Conservation (phyloP, 2,888 invertebrate genomes). For the Himalopsyche japonica region DNA sequence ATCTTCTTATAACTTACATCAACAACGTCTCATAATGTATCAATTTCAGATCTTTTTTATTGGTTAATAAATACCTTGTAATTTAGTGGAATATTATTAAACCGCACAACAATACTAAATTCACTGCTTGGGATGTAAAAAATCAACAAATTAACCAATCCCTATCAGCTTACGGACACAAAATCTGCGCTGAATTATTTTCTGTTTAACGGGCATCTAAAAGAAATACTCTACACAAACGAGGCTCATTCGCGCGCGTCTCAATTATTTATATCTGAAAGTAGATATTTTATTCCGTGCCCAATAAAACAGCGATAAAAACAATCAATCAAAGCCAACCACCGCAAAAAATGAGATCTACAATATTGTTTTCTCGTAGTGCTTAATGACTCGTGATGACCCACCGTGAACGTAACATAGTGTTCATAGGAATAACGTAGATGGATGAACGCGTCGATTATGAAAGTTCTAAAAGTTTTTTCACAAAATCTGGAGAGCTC, state of each 20-base stretch:
- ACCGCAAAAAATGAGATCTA: constrained; percentile 6
- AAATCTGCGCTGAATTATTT: no score
- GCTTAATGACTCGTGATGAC: constrained; percentile 24
- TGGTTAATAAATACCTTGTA: no score
- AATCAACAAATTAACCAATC: no score
- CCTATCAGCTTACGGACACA: no score
- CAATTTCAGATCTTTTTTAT: no score
- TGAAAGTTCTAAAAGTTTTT: neutral
- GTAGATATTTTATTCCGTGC: neutral
- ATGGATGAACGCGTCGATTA: neutral
- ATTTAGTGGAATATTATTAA: no score
- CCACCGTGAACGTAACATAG: neutral
- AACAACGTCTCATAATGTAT: no score
- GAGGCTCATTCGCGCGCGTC: neutral
- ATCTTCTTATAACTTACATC: no score
- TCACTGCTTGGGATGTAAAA: no score
- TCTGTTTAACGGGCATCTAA: neutral
- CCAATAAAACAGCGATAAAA: neutral
- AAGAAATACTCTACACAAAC: neutral
- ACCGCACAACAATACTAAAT: no score
- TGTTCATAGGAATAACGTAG: neutral
- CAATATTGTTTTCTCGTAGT: constrained; percentile 27
- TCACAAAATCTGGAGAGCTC: neutral
- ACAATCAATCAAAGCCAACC: constrained; percentile 9
- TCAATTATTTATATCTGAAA: neutral